Evolutionary conservation across 2,797 vertebrate species (phyloP).

Genomic region (Xiphorhynchus erythropygius): DNA sequence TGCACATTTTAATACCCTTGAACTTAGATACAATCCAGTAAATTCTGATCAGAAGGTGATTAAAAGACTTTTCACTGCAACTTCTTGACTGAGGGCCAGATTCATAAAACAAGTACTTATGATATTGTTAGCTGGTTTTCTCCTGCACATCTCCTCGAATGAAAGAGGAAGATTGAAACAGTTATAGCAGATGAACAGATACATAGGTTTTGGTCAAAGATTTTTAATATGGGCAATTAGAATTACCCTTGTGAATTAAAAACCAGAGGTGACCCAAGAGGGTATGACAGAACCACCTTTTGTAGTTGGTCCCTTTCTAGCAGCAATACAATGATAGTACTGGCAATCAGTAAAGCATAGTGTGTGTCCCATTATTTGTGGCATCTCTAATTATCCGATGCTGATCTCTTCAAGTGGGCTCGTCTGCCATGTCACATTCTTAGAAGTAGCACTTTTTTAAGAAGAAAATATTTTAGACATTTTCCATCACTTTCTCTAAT

Average conservation of each 20-base stretch:
- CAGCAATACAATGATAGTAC: neutral
- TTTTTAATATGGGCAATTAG: neutral
- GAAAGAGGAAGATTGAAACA: neutral
- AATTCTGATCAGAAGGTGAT: slow-evolving; percentile 75
- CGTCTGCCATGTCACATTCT: neutral
- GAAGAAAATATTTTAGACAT: neutral
- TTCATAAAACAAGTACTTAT: slow-evolving; percentile 49
- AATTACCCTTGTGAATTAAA: slow-evolving; percentile 13
- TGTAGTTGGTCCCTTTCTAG: neutral
- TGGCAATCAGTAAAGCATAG: neutral
- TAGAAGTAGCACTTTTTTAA: neutral
- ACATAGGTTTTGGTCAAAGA: neutral
- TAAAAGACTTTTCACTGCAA: slow-evolving; percentile 75
- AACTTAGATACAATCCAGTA: slow-evolving; percentile 76
- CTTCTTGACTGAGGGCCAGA: slow-evolving; percentile 67
- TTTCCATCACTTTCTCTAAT: neutral
- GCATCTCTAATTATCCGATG: neutral
- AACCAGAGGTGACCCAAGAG: neutral
- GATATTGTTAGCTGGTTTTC: slow-evolving; percentile 5
- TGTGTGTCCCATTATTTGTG: neutral
- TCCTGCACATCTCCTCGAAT: neutral
- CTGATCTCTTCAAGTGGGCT: neutral
- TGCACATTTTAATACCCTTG: slow-evolving; percentile 84
- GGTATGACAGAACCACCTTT: neutral
- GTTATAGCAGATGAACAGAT: neutral